Conservation (phyloP, 2,797 vertebrate genomes). For the Sebastes glaucus region DNA sequence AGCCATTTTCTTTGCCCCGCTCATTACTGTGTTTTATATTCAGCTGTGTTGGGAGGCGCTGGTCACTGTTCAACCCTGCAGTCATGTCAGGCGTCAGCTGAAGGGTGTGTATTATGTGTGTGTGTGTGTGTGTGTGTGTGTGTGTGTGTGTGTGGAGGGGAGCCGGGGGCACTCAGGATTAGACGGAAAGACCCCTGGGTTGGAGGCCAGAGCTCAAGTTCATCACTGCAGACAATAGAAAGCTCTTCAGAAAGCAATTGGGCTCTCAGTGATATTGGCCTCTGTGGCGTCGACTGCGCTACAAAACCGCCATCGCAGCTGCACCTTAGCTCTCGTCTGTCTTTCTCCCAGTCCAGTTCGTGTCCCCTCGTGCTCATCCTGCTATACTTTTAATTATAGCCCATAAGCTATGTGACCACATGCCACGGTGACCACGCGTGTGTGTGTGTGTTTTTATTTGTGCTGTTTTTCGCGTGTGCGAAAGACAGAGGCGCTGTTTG, state of each 20-base stretch:
- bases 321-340: constrained; percentile 1
- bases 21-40: constrained; percentile 84
- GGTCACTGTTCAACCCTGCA: constrained; percentile 74
- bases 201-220: constrained; percentile 94
- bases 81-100: constrained; percentile 77
- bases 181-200: constrained; percentile 84
- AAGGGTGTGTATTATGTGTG: constrained; percentile 50
- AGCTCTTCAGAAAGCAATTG: constrained; percentile 86
- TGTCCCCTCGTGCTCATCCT: neutral
- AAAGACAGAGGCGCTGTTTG: constrained; percentile 42
- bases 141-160: constrained; percentile 32
- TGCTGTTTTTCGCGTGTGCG: constrained; percentile 1
- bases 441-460: constrained; percentile 27
- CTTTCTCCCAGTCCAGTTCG: neutral
- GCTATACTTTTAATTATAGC: constrained; percentile 37
- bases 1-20: constrained; percentile 82
- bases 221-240: constrained; percentile 89
- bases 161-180: constrained; percentile 73
- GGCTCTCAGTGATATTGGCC: constrained; percentile 79
- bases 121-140: neutral
- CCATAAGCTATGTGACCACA: constrained; percentile 22
- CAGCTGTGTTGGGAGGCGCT: constrained; percentile 73
- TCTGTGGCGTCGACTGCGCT: constrained; percentile 16
- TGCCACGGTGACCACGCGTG: neutral
- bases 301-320: constrained; percentile 11